Evolutionary conservation across 37 sponge, comb jelly and placozoan species (phyloP), one percentile per base, ranked within the genome.

Genomic region (Halichondria panicea): DNA sequence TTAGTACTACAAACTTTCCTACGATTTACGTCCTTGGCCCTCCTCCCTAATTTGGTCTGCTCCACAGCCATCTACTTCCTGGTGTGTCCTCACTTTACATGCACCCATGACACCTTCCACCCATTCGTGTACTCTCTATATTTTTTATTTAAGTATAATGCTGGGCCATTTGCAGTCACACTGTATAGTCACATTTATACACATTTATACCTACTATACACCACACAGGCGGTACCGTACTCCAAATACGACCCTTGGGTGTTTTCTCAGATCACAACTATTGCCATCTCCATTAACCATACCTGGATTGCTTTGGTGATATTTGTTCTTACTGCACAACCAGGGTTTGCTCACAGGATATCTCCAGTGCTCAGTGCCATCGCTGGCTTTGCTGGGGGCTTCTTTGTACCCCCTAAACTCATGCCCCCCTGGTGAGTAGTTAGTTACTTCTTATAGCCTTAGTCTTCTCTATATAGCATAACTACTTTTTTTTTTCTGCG

Each of bases 361-460:
- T 87, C 95, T 30, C 95, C 95, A n/a, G 69, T 94, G 31, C 36
- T 89, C 27, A 43, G 84, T 28, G 81, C 83, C 38, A 55, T 88
- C 0, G 84, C 88, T 50, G 95, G 95, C 0, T 94, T 94, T 65
- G 78, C 82, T 39, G 78, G 91, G 41, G 95, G 95, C 4, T 94
- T 94, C 75, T 87, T 94, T 57, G 69, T 94, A 0, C 95, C 95
- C 2, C 43, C 58, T 7, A 57, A 38, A 21, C 72, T 52, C 9
- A 94, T 94, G 88, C 90, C 87, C 30, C 24, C 34, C 1, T 90
- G 83, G 88, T 88, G 63, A 79, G 69, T 24, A 35, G 25, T n/a
- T 27, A 21, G 39, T 48, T 15, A 18, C 52, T 48, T 18, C 52
- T 48, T 15, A 48, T 48, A 48, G 11, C 13, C 15, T 18, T 48